These are phyloP conservation scores for Ormia ochracea DNA, from an alignment of 2,888 invertebrate species.

Conservation along the genomic window DNA sequence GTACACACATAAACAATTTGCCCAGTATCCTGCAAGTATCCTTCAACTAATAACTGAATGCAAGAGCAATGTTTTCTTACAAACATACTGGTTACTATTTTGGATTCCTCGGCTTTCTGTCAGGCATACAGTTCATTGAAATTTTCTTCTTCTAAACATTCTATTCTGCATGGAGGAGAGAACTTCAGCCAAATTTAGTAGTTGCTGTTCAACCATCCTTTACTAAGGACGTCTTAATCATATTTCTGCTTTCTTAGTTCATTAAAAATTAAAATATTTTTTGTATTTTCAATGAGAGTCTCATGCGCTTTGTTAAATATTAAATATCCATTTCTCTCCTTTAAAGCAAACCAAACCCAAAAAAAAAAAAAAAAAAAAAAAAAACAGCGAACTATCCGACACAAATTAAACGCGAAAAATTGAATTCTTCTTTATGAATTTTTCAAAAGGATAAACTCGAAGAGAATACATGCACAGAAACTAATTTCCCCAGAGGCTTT, in stretches of 20 bases:
- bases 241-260: not conserved
- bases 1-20: no score
- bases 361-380: not conserved
- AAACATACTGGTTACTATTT: no score
- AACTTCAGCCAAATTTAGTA: no score
- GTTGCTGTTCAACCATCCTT: no score
- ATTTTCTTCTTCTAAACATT: no score
- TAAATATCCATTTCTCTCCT: not conserved
- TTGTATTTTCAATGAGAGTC: constrained; percentile 7
- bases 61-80: no score
- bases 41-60: no score
- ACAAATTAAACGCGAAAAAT: constrained; percentile 48
- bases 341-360: not conserved
- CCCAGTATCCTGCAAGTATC: no score
- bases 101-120: no score
- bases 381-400: not conserved
- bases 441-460: constrained; percentile 1
- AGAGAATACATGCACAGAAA: constrained; percentile 61
- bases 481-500: constrained; percentile 73
- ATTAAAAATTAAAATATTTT: constrained; percentile 19
- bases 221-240: no score
- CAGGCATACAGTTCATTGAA: no score
- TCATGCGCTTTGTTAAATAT: not conserved
- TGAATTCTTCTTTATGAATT: constrained; percentile 57
- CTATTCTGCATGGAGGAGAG: no score